phyloP scores from a whole-genome alignment of 2,888 invertebrate genomes.

The Chamaedrilus cognettii region DNA sequence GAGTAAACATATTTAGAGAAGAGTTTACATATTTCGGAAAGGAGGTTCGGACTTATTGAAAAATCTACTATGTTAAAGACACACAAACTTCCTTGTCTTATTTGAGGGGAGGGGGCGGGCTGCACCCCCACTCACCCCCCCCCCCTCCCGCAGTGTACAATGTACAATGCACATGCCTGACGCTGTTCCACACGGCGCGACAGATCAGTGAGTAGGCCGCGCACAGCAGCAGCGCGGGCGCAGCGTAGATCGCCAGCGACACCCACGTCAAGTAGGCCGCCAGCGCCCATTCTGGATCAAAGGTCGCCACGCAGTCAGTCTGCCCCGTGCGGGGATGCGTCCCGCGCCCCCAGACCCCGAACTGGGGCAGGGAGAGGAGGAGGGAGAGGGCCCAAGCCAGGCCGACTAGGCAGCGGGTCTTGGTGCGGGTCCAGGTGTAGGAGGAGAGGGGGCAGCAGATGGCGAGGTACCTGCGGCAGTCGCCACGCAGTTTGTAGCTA shows the following conservation, averaged over 20 bases:
- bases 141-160: no score
- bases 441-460: constrained; percentile 67
- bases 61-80: no score
- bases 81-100: no score
- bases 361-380: constrained; percentile 27
- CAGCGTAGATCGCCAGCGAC: constrained; percentile 57
- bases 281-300: constrained; percentile 48
- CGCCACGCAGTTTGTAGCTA: no score
- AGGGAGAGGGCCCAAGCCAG: constrained; percentile 28
- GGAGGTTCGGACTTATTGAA: no score
- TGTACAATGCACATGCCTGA: no score
- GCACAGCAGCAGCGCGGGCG: constrained; percentile 56
- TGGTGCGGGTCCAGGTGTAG: constrained; percentile 59
- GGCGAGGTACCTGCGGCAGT: constrained; percentile 52
- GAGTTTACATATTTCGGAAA: no score
- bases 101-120: no score
- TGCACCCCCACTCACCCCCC: no score
- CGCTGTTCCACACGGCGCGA: constrained; percentile 46
- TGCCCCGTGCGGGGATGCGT: constrained; percentile 33
- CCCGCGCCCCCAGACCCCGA: constrained; percentile 34
- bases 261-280: constrained; percentile 55
- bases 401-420: constrained; percentile 56
- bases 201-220: constrained; percentile 58
- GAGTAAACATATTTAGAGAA: no score
- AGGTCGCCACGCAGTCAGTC: constrained; percentile 52